Percentiles rank a stretch among this genome's conserved stretches.
Evolutionary conservation across 2,113 vertebrate genomes (phyloP).

Genomic region (Microtus pennsylvanicus): DNA sequence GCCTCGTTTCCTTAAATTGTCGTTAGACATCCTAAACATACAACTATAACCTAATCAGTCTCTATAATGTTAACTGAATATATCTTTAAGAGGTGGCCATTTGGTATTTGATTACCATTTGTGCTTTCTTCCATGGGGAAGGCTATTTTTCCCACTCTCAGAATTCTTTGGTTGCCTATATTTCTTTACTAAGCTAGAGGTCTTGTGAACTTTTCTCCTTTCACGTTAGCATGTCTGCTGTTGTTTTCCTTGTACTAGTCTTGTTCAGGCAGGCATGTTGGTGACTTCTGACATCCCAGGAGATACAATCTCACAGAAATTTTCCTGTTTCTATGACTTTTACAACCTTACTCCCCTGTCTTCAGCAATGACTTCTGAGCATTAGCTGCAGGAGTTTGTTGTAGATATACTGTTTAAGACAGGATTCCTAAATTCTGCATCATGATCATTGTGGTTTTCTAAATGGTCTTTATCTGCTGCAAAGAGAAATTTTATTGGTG

Average conservation of each 20-base stretch:
- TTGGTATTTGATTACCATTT: background rate
- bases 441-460: background rate
- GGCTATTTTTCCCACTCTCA: background rate
- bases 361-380: background rate
- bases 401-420: background rate
- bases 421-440: background rate
- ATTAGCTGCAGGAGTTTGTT: background rate
- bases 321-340: background rate
- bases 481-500: background rate
- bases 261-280: background rate
- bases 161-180: background rate
- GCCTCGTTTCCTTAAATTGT: background rate
- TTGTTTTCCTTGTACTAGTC: background rate
- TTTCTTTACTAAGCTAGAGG: background rate
- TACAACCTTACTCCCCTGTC: background rate
- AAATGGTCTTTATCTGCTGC: background rate
- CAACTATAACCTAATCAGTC: background rate
- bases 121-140: background rate
- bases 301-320: background rate
- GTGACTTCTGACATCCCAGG: background rate
- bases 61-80: background rate
- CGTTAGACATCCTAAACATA: background rate
- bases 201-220: background rate
- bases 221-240: background rate
- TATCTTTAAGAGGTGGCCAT: background rate